phyloP scores from a whole-genome alignment of 2,113 vertebrate species.

The Albula goreensis region DNA sequence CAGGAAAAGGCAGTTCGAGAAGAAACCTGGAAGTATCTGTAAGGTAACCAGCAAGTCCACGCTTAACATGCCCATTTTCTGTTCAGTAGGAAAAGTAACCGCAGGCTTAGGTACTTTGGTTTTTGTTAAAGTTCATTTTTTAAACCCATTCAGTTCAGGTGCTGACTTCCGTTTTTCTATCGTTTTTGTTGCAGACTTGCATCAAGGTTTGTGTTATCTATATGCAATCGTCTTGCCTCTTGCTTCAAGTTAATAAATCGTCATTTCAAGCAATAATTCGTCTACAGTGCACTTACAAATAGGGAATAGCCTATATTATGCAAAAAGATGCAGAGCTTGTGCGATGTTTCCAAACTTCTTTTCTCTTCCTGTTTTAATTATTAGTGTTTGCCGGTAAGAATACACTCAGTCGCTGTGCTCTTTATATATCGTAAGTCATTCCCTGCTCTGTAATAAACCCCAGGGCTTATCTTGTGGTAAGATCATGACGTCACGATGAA shows the following conservation, averaged over 20 bases:
- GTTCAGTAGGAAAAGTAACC: not conserved
- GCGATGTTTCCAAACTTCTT: slow-evolving; percentile 24
- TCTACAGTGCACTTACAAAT: not conserved
- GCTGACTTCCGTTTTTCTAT: slow-evolving; percentile 13
- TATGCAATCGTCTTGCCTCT: not conserved
- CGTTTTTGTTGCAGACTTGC: slow-evolving; percentile 24
- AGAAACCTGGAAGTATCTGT: slow-evolving; percentile 94
- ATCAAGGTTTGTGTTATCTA: slow-evolving; percentile 24
- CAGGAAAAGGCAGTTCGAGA: slow-evolving; percentile 96
- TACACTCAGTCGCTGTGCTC: slow-evolving; percentile 69
- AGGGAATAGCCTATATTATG: not conserved
- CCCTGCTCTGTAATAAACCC: slow-evolving; percentile 75
- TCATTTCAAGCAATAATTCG: slow-evolving; percentile 31
- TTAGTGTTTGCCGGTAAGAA: slow-evolving; percentile 68
- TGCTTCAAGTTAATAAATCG: slow-evolving; percentile 35
- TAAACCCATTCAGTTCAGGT: slow-evolving; percentile 39
- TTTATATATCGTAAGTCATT: slow-evolving; percentile 64
- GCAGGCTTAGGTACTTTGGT: slow-evolving; percentile 26
- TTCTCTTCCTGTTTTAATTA: slow-evolving; percentile 24
- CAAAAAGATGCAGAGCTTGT: not conserved
- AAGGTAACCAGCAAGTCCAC: slow-evolving; percentile 91
- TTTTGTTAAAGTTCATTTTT: slow-evolving; percentile 36
- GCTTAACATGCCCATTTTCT: slow-evolving; percentile 86
- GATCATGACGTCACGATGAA: slow-evolving; percentile 90
- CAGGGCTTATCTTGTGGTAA: slow-evolving; percentile 82